A percentile compares a stretch with the other conserved stretches of the same genome.
phyloP scores from a whole-genome alignment of 2,797 vertebrate genomes.

The Coracias cyanogaster region DNA sequence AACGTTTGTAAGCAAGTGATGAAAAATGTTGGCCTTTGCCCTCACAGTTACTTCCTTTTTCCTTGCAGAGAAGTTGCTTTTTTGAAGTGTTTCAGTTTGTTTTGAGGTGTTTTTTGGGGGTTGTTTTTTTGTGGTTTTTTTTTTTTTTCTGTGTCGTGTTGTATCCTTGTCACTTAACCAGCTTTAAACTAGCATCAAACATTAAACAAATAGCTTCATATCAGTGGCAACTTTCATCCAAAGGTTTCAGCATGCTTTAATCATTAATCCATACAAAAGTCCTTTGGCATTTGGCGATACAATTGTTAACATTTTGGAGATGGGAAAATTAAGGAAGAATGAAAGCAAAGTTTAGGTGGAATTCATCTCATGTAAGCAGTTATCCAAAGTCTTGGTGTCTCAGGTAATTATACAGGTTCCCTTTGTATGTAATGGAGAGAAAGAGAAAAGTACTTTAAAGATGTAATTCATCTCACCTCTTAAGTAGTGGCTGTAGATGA shows the following conservation, averaged over 20 bases:
- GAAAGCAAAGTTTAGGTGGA: neutral
- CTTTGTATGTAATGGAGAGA: neutral
- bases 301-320: neutral
- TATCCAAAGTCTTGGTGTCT: neutral
- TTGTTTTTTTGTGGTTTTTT: neutral
- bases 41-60: neutral
- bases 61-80: neutral
- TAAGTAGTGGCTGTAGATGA: neutral
- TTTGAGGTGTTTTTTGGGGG: neutral
- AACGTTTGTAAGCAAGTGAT: neutral
- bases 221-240: neutral
- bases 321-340: neutral
- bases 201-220: neutral
- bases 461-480: neutral
- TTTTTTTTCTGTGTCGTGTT: rapidly evolving
- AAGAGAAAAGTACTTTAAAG: neutral
- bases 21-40: neutral
- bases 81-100: neutral
- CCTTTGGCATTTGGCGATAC: neutral
- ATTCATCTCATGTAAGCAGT: neutral
- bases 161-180: neutral
- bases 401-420: neutral
- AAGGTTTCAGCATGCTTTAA: neutral
- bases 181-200: neutral
- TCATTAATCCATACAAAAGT: neutral